Conservation (phyloP, 1,140 invertebrate genomes). For the Hycleus phaleratus region DNA sequence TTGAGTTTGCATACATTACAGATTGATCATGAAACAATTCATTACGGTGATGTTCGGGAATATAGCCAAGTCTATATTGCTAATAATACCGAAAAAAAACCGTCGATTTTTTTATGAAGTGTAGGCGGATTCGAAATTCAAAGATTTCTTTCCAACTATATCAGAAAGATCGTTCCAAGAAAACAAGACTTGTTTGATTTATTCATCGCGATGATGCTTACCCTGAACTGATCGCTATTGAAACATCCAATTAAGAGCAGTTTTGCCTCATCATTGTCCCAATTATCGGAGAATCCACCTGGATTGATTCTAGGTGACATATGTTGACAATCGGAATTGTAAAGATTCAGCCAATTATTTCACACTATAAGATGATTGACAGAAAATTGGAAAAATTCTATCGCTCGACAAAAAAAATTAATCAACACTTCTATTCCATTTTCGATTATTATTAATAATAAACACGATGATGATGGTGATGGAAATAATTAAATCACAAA, state of each 20-base stretch:
- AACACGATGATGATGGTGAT: too few relatives aligned
- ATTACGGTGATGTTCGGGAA: constrained; percentile 2
- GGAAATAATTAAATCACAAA: too few relatives aligned
- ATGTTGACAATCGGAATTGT: constrained; percentile 10
- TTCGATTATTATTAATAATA: too few relatives aligned
- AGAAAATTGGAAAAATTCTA: too few relatives aligned
- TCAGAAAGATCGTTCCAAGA: constrained; percentile 4
- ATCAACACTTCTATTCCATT: too few relatives aligned
- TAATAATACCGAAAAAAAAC: not conserved
- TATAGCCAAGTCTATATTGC: not conserved
- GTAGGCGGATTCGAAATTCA: not conserved
- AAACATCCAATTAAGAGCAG: constrained; percentile 25
- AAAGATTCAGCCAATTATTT: not conserved
- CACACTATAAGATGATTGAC: too few relatives aligned
- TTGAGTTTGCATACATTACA: constrained; percentile 22
- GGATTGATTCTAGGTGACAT: constrained; percentile 6
- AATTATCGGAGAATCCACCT: constrained; percentile 17
- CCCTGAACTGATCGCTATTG: constrained; percentile 14
- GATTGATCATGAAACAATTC: constrained; percentile 13
- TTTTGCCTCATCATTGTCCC: constrained; percentile 24
- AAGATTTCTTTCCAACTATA: not conserved
- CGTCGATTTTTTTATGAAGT: not conserved
- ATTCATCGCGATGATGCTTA: constrained; percentile 16
- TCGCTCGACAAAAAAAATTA: too few relatives aligned
- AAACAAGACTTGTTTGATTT: constrained; percentile 10